Evolutionary conservation across 1,140 invertebrate species (phyloP).

Genomic region (Zaprionus nigranus): DNA sequence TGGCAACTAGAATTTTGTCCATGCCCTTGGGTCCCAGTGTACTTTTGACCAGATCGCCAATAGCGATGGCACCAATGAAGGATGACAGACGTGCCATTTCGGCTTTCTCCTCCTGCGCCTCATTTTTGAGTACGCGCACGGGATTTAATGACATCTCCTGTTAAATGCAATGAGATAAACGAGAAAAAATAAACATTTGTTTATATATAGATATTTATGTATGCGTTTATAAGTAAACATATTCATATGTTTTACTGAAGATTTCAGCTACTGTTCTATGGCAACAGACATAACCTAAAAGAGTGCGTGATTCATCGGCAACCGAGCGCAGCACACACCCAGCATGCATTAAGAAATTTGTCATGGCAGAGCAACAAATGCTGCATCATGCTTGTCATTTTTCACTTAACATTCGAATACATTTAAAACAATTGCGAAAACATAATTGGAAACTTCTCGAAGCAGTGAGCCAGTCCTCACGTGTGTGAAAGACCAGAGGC

Average conservation of each 20-base stretch:
- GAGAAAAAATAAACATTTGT: conserved; percentile 14
- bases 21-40: conserved; percentile 99
- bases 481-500: conserved; percentile 50
- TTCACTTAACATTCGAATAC: neutral
- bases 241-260: conserved; percentile 36
- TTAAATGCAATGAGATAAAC: conserved; percentile 19
- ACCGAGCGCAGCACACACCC: conserved; percentile 32
- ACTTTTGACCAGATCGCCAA: conserved; percentile 99
- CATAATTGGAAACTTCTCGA: conserved; percentile 46
- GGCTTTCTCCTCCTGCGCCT: conserved; percentile 98
- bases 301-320: conserved; percentile 53
- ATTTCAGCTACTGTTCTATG: conserved; percentile 1
- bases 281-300: conserved; percentile 49
- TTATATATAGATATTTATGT: conserved; percentile 14
- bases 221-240: conserved; percentile 18
- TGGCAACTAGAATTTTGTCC: conserved; percentile 99
- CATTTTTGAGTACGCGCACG: conserved; percentile 95
- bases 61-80: conserved; percentile 99
- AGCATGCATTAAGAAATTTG: conserved; percentile 24
- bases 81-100: conserved; percentile 98
- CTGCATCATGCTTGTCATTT: neutral
- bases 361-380: conserved; percentile 5
- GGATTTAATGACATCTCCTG: conserved; percentile 95
- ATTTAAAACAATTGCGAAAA: conserved; percentile 15
- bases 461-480: conserved; percentile 45